These are phyloP conservation scores for Tylochromis polylepis DNA, from an alignment of 2,113 vertebrate species.

Conservation along the genomic window DNA sequence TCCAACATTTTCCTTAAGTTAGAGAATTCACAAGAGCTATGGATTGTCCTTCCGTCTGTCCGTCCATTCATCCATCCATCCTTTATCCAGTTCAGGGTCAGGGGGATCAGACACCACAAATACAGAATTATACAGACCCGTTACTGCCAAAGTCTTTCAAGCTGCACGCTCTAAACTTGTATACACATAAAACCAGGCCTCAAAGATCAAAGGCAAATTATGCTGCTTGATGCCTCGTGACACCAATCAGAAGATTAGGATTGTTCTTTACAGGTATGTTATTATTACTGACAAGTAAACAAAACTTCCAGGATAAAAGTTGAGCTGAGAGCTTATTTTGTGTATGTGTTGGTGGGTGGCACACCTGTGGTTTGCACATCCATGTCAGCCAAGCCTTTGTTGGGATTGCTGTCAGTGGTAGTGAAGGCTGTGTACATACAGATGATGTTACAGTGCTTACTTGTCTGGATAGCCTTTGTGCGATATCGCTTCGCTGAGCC, in stretches of 20 bases:
- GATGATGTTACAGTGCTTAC: constrained; percentile 87
- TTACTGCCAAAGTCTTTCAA: not conserved
- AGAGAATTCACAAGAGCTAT: not conserved
- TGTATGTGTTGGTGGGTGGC: not conserved
- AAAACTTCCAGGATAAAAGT: not conserved
- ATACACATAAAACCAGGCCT: not conserved
- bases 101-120: not conserved
- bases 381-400: constrained; percentile 55
- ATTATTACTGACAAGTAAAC: not conserved
- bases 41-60: not conserved
- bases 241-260: not conserved
- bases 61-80: not conserved
- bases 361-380: constrained; percentile 80
- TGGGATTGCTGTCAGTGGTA: constrained; percentile 73
- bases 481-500: constrained; percentile 81
- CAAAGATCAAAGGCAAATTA: not conserved
- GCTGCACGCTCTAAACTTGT: not conserved
- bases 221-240: not conserved
- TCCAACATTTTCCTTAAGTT: not conserved
- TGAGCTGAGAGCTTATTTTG: not conserved
- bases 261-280: not conserved
- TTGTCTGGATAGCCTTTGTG: constrained; percentile 91
- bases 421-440: constrained; percentile 86
- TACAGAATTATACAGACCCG: not conserved
- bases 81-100: not conserved